Conservation (phyloP, 1,140 invertebrate genomes). For the Zaprionus vittiger region DNA sequence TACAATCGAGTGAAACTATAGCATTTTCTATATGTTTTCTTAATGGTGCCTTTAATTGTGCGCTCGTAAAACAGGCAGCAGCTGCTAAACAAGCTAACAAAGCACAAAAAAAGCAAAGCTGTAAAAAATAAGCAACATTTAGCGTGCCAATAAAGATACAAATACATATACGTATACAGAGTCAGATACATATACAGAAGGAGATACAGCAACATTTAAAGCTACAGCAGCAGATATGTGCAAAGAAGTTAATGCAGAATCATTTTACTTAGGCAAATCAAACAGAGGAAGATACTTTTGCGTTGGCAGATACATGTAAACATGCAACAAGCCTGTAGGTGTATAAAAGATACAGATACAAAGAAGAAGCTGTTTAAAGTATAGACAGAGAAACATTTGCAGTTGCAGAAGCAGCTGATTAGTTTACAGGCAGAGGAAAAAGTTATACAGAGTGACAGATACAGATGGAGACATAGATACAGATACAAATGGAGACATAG, state of each 20-base stretch:
- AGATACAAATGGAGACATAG: not conserved
- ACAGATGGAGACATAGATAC: not conserved
- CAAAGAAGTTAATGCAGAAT: no score
- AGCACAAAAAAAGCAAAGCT: conserved; percentile 14
- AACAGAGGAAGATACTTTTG: not conserved
- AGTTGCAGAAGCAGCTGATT: not conserved
- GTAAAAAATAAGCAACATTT: not conserved
- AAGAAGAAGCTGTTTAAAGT: not conserved
- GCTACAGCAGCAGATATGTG: not conserved
- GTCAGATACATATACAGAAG: not conserved
- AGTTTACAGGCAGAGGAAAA: not conserved
- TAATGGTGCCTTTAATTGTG: conserved; percentile 53
- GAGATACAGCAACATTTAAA: not conserved
- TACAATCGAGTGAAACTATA: not conserved
- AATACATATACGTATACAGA: not conserved
- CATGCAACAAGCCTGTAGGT: not conserved
- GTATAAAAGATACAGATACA: not conserved
- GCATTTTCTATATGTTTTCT: conserved; percentile 13
- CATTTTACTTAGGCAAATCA: not conserved
- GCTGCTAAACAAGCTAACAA: not conserved
- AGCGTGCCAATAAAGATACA: not conserved
- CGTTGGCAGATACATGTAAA: not conserved
- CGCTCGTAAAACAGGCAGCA: conserved; percentile 42
- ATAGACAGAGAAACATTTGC: not conserved
- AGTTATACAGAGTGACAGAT: not conserved